Base-by-base conservation (phyloP, 2,797 vertebrate genomes). In the Chelon auratus region DNA sequence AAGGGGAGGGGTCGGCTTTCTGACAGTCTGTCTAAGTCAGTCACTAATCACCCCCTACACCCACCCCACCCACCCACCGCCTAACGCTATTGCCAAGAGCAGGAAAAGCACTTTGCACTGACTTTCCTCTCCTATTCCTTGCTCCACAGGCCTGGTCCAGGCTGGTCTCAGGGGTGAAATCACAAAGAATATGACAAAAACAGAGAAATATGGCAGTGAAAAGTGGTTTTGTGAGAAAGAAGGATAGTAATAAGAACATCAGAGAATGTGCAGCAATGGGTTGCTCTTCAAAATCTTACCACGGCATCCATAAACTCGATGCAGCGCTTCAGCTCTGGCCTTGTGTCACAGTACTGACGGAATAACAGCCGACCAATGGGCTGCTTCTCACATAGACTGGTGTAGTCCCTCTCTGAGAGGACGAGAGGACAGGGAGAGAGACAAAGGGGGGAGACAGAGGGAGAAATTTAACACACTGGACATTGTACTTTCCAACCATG, bases 291-390 rank as follows among this genome's bases (percentile, higher is more conserved):
- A 30, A 64, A 56, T 70, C 90, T 91, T 77, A 93, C 91, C 84
- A 97, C 96, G 54, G 96, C 89, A 65, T 97, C 96, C 92, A 97
- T 93, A 78, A 98, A 97, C 77, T 97, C 96, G 50, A 96, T 95
- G 86, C 95, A 96, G 76, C 93, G 93, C 87, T 94, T 96, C 77
- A 97, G 89, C 72, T 95, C 93, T 18, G 91, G 91, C 84, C 93
- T 94, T 8, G 96, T 96, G 78, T 95, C 95, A 83, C 97, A 98
- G 92, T 96, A 98, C 86, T 97, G 95, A 74, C 97, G 95, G 93
- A 98, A 97, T 68, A 98, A 94, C 85, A 96, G 95, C 74, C 96
- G 95, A 66, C 97, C 97, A 52, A 98, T 97, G 0, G 96, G 96
- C 85, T 98, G 97, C 89, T 95, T 96, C 89, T 97, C 95, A 89